Conservation (phyloP, 2,888 invertebrate genomes). For the Ephialtes manifestator region DNA sequence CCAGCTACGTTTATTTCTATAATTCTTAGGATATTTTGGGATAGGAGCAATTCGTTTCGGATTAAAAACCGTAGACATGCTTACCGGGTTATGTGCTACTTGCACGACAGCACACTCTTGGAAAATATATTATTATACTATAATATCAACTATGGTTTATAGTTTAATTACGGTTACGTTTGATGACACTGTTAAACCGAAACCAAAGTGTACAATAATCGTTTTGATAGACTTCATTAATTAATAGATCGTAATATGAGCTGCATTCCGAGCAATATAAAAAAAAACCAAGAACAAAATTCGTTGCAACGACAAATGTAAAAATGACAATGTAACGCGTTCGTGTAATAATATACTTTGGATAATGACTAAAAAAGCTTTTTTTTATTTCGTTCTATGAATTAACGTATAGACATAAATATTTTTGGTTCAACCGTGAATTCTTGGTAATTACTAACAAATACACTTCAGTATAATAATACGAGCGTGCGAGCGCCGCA, state of each 20-base stretch:
- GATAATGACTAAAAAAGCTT: conserved; percentile 16
- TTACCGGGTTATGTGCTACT: conserved; percentile 33
- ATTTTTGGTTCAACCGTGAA: conserved; percentile 38
- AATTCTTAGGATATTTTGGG: conserved; percentile 47
- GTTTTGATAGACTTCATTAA: background rate
- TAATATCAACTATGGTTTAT: conserved; percentile 57
- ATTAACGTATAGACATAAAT: conserved; percentile 25
- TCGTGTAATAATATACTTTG: conserved; percentile 32
- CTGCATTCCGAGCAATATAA: background rate
- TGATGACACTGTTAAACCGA: conserved; percentile 47
- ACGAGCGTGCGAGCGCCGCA: background rate
- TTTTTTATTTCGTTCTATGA: conserved; percentile 12
- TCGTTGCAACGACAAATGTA: background rate
- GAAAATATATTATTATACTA: conserved; percentile 69
- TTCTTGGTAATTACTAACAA: conserved; percentile 43
- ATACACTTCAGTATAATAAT: conserved; percentile 36
- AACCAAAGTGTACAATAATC: conserved; percentile 6
- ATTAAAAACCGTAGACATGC: conserved; percentile 55
- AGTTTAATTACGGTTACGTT: conserved; percentile 46
- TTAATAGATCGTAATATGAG: background rate
- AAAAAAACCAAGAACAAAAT: conserved; percentile 13
- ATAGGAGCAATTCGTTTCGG: conserved; percentile 45
- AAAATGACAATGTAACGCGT: conserved; percentile 23
- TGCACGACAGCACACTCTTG: conserved; percentile 63
- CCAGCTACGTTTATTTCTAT: conserved; percentile 55